Base-by-base conservation (phyloP, 1,140 invertebrate genomes). In the Zaprionus gabonicus region DNA sequence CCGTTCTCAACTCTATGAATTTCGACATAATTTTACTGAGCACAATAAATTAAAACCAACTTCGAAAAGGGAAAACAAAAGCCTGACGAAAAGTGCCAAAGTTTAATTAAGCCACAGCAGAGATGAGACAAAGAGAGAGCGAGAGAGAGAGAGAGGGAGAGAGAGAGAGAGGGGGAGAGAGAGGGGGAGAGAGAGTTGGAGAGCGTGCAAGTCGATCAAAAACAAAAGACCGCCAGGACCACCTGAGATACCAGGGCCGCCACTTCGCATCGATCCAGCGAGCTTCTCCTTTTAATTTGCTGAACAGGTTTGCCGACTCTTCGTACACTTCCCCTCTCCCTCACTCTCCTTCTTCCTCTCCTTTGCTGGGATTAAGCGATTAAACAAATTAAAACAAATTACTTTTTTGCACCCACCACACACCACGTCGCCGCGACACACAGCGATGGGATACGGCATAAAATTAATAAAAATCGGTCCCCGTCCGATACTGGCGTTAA, bases 371-470 rank as follows among this genome's bases (percentile, higher is more conserved):
- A 91, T 91, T 91, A 91, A 91, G 87, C 90, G 87, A 91, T 91
- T 91, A 91, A 91, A 81, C 88, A 91, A 91, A 91, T 91, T 91
- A 91, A 91, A 91, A 91, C 87, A 91, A 91, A 91, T 91, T 91
- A 87, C 82, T 86, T 91, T 91, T 87, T 86, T 88, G 84, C 87
- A 91, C 83, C 85, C 86, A 90, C 85, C 85, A 91, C 85, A 71
- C 85, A 71, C 85, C 79, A 81, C 79, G 85, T 65, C 81, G 81
- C 38, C 15, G 4, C n/a, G 38, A 41, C 38, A 41, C 38, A 41
- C 38, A 46, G 41, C n/a, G 41, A 17, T n/a, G 41, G 41, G 15
- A 46, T 75, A 71, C 65, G 71, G 84, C 78, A 88, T 88, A 81
- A 88, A 88, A 88, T 90, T 81, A 88, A 88, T 90, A 88, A 84